Conservation (phyloP, 1,140 invertebrate species). For the Euura lappo region DNA sequence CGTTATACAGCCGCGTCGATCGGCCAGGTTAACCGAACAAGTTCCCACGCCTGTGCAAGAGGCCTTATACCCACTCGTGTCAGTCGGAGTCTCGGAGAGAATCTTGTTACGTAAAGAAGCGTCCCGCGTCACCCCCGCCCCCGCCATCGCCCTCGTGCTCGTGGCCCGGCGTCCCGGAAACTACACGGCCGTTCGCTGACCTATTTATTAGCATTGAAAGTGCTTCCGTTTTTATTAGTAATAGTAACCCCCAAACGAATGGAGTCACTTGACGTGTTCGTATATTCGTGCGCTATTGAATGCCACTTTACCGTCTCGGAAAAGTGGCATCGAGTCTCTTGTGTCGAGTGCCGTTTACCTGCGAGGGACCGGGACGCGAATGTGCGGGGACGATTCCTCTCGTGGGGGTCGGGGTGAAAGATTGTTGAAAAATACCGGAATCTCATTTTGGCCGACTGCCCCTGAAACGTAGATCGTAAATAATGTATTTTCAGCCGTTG, state of each 20-base stretch:
- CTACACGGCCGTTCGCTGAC: not conserved
- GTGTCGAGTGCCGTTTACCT: too few relatives aligned
- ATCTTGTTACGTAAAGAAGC: constrained; percentile 3
- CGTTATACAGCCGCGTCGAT: not conserved
- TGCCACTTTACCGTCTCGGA: too few relatives aligned
- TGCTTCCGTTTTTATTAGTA: too few relatives aligned
- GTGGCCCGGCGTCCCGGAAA: not conserved
- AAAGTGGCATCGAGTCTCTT: too few relatives aligned
- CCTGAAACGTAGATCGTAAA: not conserved
- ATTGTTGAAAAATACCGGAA: not conserved
- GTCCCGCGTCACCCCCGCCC: not conserved
- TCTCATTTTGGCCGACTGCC: not conserved
- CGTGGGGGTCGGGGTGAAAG: not conserved
- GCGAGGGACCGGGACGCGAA: too few relatives aligned
- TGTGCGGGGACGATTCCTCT: too few relatives aligned
- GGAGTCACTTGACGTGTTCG: too few relatives aligned
- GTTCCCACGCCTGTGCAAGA: constrained; percentile 3
- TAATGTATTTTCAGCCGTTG: not conserved
- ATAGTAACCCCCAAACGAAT: too few relatives aligned
- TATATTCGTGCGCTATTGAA: too few relatives aligned
- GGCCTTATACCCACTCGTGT: not conserved
- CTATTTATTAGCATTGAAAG: not conserved
- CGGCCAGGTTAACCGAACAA: constrained; percentile 2
- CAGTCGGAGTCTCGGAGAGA: not conserved
- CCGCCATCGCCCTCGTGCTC: too few relatives aligned